Evolutionary conservation across 2,888 invertebrate genomes (phyloP).

Genomic region (Zaprionus obscuricornis): DNA sequence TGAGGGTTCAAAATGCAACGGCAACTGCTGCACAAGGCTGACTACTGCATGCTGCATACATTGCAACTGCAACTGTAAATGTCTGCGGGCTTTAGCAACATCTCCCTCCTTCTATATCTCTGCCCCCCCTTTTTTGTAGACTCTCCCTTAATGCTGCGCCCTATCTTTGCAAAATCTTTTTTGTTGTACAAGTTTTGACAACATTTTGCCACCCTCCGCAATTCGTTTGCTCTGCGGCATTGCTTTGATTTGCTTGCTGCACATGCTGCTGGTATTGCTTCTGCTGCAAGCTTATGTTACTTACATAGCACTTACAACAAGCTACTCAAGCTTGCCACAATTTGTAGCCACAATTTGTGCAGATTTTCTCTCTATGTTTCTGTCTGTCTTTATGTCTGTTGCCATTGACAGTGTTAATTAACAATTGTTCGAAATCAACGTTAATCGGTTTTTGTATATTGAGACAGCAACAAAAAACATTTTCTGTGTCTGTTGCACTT

Average conservation of each 20-base stretch:
- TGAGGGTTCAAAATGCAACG: slow-evolving; percentile 66
- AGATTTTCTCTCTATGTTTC: slow-evolving; percentile 16
- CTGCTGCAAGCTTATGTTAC: not conserved
- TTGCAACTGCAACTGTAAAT: slow-evolving; percentile 48
- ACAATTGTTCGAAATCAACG: slow-evolving; percentile 48
- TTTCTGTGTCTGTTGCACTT: slow-evolving; percentile 29
- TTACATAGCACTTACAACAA: not conserved
- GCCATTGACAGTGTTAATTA: slow-evolving; percentile 60
- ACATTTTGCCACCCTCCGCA: slow-evolving; percentile 64
- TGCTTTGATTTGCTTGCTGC: slow-evolving; percentile 34
- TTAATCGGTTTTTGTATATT: slow-evolving; percentile 60
- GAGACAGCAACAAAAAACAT: too few relatives aligned
- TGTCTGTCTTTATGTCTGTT: slow-evolving; percentile 1
- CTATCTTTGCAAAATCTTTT: slow-evolving; percentile 61
- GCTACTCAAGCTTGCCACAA: slow-evolving; percentile 42
- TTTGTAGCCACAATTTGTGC: slow-evolving; percentile 57
- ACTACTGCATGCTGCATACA: slow-evolving; percentile 26
- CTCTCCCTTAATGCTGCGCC: slow-evolving; percentile 16
- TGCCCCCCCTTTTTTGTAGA: slow-evolving; percentile 10
- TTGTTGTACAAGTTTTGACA: slow-evolving; percentile 68
- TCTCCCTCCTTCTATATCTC: not conserved
- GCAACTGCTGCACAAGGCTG: slow-evolving; percentile 33
- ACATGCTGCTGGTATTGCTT: not conserved
- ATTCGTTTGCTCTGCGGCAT: slow-evolving; percentile 3
- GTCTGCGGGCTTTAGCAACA: slow-evolving; percentile 38